Percentiles rank a stretch among this genome's conserved stretches.
Evolutionary conservation across 2,888 invertebrate genomes (phyloP).

Genomic region (Brassicogethes aeneus): DNA sequence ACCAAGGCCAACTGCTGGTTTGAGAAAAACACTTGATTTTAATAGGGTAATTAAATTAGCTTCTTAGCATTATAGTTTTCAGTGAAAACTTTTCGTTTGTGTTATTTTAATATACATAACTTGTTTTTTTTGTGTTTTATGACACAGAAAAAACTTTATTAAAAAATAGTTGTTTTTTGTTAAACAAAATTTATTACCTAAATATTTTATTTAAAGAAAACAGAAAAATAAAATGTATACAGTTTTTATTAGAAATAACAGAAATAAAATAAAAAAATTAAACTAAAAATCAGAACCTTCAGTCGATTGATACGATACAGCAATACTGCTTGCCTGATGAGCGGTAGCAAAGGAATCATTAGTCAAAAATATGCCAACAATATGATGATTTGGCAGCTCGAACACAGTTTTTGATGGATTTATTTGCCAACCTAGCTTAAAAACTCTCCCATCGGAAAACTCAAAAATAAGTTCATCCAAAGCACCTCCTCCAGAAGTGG

Average conservation of each 20-base stretch:
- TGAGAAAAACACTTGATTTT: too few species aligned
- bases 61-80: too few species aligned
- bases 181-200: too few species aligned
- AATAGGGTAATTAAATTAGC: too few species aligned
- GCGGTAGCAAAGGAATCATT: neutral
- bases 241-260: neutral
- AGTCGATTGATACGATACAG: neutral
- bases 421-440: neutral
- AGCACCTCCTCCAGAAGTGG: neutral
- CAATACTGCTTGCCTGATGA: neutral
- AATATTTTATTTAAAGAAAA: too few species aligned
- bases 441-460: neutral
- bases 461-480: neutral
- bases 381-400: neutral
- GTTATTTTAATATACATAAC: too few species aligned
- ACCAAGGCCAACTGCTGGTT: too few species aligned
- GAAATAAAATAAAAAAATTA: neutral
- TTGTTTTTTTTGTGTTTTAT: too few species aligned
- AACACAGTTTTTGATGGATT: neutral
- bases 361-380: neutral
- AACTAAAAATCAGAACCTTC: neutral
- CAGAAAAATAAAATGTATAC: too few species aligned
- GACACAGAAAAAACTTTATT: too few species aligned
- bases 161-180: too few species aligned
- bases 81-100: too few species aligned